These are phyloP conservation scores for Drosophila quasianomalipes DNA, from an alignment of 2,888 invertebrate genomes.

Conservation along the genomic window DNA sequence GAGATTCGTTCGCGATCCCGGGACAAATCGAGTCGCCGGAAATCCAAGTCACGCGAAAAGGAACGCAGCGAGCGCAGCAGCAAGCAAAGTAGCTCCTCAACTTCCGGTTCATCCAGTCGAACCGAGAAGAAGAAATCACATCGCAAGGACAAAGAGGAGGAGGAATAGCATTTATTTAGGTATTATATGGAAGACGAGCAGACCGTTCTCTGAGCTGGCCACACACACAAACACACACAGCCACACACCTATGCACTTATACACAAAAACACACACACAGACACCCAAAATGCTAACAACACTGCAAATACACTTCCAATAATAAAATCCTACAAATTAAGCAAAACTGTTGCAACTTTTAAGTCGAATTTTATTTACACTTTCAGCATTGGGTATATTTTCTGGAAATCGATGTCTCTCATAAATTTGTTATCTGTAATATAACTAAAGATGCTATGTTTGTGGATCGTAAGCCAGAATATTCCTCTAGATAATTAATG, in stretches of 20 bases:
- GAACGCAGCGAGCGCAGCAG: constrained; percentile 86
- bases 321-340: constrained; percentile 51
- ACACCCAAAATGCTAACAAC: constrained; percentile 21
- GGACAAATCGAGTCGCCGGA: constrained; percentile 88
- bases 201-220: constrained; percentile 40
- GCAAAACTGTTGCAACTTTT: constrained; percentile 8
- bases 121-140: constrained; percentile 89
- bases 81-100: constrained; percentile 59
- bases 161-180: constrained; percentile 86
- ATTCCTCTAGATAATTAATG: background rate
- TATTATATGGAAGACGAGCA: constrained; percentile 62
- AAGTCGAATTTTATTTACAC: background rate
- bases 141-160: constrained; percentile 91
- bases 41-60: constrained; percentile 87
- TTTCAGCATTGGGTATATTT: constrained; percentile 2
- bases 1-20: constrained; percentile 88
- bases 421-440: background rate
- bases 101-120: constrained; percentile 71
- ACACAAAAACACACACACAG: background rate
- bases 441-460: background rate
- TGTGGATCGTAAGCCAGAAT: background rate
- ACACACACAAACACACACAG: constrained; percentile 14
- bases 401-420: background rate
- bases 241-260: constrained; percentile 2
- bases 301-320: constrained; percentile 55